A percentile compares a stretch with the other conserved stretches of the same genome.
Evolutionary conservation across 2,113 vertebrate genomes (phyloP).

Genomic region (Campylorhamphus procurvoides): DNA sequence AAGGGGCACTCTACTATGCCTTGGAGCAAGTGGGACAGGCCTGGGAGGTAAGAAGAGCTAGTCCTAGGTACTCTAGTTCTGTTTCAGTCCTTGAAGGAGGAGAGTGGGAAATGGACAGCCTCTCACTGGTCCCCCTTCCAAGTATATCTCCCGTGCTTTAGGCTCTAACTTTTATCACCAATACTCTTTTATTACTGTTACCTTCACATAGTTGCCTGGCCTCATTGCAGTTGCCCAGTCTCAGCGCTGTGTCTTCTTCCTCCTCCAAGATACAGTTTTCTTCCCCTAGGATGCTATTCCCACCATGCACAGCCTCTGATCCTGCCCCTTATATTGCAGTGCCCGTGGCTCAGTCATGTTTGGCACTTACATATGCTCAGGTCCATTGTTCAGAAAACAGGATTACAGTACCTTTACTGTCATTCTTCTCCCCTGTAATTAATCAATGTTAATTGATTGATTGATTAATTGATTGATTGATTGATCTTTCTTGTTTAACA

Average conservation of each 20-base stretch:
- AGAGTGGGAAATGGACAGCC: neutral
- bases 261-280: neutral
- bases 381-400: neutral
- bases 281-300: neutral
- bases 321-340: neutral
- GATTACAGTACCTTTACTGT: neutral
- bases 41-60: neutral
- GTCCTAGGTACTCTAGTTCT: neutral
- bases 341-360: neutral
- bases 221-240: neutral
- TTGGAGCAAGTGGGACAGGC: neutral
- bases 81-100: neutral
- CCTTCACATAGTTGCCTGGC: neutral
- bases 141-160: neutral
- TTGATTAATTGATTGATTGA: neutral
- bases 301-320: neutral
- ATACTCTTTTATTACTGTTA: neutral
- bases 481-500: neutral
- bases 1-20: neutral
- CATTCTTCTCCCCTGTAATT: conserved; percentile 37
- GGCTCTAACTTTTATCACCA: neutral
- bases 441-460: conserved; percentile 28
- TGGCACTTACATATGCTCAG: neutral
- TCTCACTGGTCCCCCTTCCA: neutral
- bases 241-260: neutral